Conservation (phyloP, 1,140 invertebrate species). For the Dinoponera quadriceps region DNA sequence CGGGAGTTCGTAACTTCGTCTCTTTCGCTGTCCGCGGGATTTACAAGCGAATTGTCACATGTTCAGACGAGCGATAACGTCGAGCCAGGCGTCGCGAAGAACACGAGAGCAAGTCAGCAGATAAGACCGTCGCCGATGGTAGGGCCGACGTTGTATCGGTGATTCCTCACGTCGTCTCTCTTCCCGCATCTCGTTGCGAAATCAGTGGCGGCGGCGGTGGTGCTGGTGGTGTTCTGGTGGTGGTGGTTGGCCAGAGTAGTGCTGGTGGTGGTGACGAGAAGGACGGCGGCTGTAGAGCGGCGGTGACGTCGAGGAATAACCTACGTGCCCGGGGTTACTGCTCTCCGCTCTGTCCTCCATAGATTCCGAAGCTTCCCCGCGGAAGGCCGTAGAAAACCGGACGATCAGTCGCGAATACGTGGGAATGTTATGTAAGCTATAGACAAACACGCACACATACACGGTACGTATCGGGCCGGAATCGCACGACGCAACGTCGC, state of each 20-base stretch:
- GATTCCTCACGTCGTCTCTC: not conserved
- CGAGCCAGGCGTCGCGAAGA: not conserved
- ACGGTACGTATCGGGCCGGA: not conserved
- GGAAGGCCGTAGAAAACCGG: constrained; percentile 60
- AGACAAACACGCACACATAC: constrained; percentile 41
- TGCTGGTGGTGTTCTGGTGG: not conserved
- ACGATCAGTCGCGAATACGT: constrained; percentile 52
- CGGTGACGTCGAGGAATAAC: constrained; percentile 12
- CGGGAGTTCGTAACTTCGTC: not conserved
- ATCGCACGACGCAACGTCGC: constrained; percentile 1
- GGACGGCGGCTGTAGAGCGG: not conserved
- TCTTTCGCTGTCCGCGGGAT: not conserved
- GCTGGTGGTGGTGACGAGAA: not conserved
- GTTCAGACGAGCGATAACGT: constrained; percentile 56
- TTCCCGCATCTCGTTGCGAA: constrained; percentile 7
- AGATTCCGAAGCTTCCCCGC: constrained; percentile 56
- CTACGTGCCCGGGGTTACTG: constrained; percentile 48
- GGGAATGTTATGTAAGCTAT: constrained; percentile 71
- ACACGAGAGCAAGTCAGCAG: constrained; percentile 55
- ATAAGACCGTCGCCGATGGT: constrained; percentile 48
- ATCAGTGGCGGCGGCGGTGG: not conserved
- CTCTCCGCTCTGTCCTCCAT: constrained; percentile 28
- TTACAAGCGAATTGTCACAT: constrained; percentile 29
- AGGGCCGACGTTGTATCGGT: not conserved
- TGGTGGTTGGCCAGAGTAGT: not conserved